Conservation (phyloP, 2,888 invertebrate species). For the Apotomis betuletana region DNA sequence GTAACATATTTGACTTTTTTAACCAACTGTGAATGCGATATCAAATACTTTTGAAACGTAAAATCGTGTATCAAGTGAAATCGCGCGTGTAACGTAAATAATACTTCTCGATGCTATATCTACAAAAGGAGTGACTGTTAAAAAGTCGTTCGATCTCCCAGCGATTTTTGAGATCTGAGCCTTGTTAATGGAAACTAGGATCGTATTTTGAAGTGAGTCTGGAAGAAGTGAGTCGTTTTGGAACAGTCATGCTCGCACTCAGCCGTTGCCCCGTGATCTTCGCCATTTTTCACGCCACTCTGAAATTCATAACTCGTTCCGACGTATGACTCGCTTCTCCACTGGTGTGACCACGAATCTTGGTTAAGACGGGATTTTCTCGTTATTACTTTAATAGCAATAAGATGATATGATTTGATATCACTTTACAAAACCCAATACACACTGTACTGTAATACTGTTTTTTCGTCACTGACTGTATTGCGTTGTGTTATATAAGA, state of each 20-base stretch:
- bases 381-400: background rate
- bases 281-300: slow-evolving; percentile 68
- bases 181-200: slow-evolving; percentile 4
- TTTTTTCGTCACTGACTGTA: too few species aligned
- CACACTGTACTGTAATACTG: too few species aligned
- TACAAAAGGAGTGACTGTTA: slow-evolving; percentile 2
- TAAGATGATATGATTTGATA: too few species aligned
- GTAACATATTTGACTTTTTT: background rate
- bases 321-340: slow-evolving; percentile 52
- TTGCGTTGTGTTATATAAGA: too few species aligned
- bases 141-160: background rate
- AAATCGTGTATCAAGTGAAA: slow-evolving; percentile 21
- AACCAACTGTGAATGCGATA: background rate
- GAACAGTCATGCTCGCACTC: slow-evolving; percentile 41
- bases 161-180: background rate
- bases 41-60: slow-evolving; percentile 2
- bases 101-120: slow-evolving; percentile 24
- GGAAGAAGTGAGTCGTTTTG: slow-evolving; percentile 10
- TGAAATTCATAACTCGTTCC: slow-evolving; percentile 70
- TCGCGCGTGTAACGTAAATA: slow-evolving; percentile 26
- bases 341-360: slow-evolving; percentile 23
- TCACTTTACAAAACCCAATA: too few species aligned
- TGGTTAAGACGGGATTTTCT: background rate
- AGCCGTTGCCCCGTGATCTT: slow-evolving; percentile 57
- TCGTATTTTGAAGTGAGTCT: slow-evolving; percentile 1